phyloP scores from a whole-genome alignment of 1,140 invertebrate species.

The Drosophila ercepeae region DNA sequence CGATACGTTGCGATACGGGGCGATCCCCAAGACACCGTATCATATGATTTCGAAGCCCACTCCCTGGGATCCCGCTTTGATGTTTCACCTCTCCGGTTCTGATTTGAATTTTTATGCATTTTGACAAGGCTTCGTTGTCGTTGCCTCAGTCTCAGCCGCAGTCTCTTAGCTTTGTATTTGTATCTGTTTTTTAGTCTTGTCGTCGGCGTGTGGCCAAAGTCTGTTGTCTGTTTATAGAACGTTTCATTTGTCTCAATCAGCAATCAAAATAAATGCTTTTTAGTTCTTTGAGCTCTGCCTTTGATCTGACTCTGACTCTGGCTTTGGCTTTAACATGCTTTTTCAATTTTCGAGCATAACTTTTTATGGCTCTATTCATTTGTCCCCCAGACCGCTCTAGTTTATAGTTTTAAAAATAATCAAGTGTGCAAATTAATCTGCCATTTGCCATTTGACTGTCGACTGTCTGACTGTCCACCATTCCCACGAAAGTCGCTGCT shows the following conservation, averaged over 20 bases:
- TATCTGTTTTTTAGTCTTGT: slow-evolving; percentile 9
- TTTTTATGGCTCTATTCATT: slow-evolving; percentile 77
- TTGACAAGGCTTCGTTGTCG: slow-evolving; percentile 58
- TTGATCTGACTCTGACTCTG: slow-evolving; percentile 33
- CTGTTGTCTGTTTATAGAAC: slow-evolving; percentile 69
- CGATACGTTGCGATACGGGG: slow-evolving; percentile 4
- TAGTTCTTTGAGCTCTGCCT: slow-evolving; percentile 14
- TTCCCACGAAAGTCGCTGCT: slow-evolving; percentile 57
- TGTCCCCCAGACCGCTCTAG: slow-evolving; percentile 32
- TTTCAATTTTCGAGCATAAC: slow-evolving; percentile 76
- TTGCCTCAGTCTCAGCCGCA: too few relatives aligned
- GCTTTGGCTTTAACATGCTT: slow-evolving; percentile 58
- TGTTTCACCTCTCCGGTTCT: slow-evolving; percentile 42
- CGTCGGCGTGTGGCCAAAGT: slow-evolving; percentile 56
- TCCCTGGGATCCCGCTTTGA: slow-evolving; percentile 57
- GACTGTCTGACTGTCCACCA: slow-evolving; percentile 2
- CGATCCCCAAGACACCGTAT: background rate
- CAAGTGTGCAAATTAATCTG: slow-evolving; percentile 60
- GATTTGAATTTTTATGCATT: slow-evolving; percentile 80
- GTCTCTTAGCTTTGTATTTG: background rate
- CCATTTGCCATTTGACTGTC: slow-evolving; percentile 33
- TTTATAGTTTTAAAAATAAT: slow-evolving; percentile 44
- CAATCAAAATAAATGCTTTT: slow-evolving; percentile 66
- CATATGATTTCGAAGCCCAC: slow-evolving; percentile 14
- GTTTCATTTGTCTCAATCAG: slow-evolving; percentile 77